Evolutionary conservation across 2,888 invertebrate genomes (phyloP).

Genomic region (Notodonta dromedarius): DNA sequence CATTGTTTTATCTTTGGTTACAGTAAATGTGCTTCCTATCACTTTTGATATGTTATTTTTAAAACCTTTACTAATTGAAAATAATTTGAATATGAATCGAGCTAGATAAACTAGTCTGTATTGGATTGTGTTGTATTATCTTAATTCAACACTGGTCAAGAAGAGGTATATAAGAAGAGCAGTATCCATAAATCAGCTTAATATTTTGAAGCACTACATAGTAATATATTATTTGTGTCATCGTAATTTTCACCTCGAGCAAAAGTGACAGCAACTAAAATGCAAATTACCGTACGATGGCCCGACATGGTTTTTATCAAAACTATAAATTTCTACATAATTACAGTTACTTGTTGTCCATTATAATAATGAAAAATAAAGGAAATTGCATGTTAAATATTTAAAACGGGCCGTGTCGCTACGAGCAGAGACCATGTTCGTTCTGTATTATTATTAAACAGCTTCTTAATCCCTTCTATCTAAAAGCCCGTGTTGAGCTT

Average conservation of each 20-base stretch:
- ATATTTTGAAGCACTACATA: not conserved
- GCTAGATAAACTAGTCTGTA: too few species aligned
- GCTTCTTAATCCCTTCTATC: conserved; percentile 76
- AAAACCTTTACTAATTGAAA: too few species aligned
- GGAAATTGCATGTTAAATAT: conserved; percentile 82
- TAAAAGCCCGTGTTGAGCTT: conserved; percentile 43
- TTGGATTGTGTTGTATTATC: too few species aligned
- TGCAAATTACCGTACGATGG: conserved; percentile 44
- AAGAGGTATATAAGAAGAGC: too few species aligned
- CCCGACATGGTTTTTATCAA: conserved; percentile 44
- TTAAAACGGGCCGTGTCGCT: conserved; percentile 75
- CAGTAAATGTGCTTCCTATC: too few species aligned
- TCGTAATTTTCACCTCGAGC: conserved; percentile 25
- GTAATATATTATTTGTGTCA: conserved; percentile 5
- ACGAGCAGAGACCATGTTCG: conserved; percentile 76
- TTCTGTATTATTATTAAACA: conserved; percentile 79
- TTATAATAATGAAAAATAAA: conserved; percentile 73
- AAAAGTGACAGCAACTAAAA: conserved; percentile 36
- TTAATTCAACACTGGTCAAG: too few species aligned
- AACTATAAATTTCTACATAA: conserved; percentile 64
- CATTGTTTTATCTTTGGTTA: too few species aligned
- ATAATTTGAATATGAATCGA: too few species aligned
- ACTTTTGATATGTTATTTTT: too few species aligned
- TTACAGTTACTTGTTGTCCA: conserved; percentile 66
- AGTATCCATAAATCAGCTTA: not conserved